Evolutionary conservation across 2,113 vertebrate species (phyloP), one percentile per base, ranked within the genome.

Genomic region (Anthoscopus minutus): DNA sequence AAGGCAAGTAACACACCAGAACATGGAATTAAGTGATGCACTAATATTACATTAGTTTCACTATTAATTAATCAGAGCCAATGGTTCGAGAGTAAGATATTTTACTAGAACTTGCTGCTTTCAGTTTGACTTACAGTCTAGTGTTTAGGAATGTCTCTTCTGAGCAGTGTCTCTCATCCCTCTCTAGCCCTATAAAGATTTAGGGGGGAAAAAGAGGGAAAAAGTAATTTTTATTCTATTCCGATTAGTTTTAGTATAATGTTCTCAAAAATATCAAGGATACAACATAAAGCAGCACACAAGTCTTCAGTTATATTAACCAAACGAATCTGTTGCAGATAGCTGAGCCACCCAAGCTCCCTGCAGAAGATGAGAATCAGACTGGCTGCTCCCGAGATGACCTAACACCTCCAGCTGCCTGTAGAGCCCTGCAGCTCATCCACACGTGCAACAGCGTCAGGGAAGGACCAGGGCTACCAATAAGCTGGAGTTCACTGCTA

Each of bases 181-280:
- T 6, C 4, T 60, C 8, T 53, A 61, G 28, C 6, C 22, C 8
- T 50, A 70, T 16, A 65, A 58, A 6, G 25, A 69, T 0, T 40
- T 4, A 11, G 15, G 17, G 8, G 6, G 1, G 7, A 10, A 2
- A 37, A 42, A 44, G 15, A 18, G 22, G 18, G 10, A 1, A 20
- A 10, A n/a, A 13, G 9, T 21, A 61, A 45, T 27, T 42, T 91
- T 80, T 58, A 23, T 54, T 38, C 7, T 54, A 11, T 67, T 71
- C 37, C 18, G 25, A 21, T 25, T 48, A 5, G 2, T 37, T 78
- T 86, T 51, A 74, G 13, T 73, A 24, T 31, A 69, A 67, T 16
- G 65, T 27, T 48, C 57, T 56, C 31, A 58, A 93, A 92, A 72
- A 25, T 44, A 51, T 33, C 35, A 83, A 67, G 14, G 35, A 48